Conservation (phyloP, 2,113 vertebrate species). For the Mus spicilegus region DNA sequence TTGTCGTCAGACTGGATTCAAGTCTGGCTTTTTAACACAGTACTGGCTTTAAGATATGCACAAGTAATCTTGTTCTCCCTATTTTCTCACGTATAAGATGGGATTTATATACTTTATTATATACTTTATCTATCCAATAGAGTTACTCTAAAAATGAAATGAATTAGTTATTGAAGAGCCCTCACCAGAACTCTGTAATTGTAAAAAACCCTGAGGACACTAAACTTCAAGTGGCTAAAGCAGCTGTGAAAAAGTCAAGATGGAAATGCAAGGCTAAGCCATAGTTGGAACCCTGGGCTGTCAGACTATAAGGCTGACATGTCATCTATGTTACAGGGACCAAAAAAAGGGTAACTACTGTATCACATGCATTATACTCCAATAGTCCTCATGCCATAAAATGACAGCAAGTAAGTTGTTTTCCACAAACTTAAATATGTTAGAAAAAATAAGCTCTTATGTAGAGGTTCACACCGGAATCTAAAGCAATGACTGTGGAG, state of each 20-base stretch:
- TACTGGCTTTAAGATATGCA: conserved; percentile 1
- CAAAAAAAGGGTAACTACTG: not conserved
- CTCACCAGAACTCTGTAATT: not conserved
- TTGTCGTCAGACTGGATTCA: not conserved
- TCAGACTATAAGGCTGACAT: not conserved
- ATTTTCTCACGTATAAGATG: conserved; percentile 39
- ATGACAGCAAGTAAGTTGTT: conserved; percentile 17
- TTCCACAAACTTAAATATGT: not conserved
- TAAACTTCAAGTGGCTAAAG: conserved; percentile 10
- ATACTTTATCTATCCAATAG: not conserved
- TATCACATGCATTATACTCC: not conserved
- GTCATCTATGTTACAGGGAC: not conserved
- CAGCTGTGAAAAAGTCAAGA: not conserved
- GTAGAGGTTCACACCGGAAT: not conserved
- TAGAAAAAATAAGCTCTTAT: conserved; percentile 29
- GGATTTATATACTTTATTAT: conserved; percentile 46
- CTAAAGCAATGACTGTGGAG: conserved; percentile 15
- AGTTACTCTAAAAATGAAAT: conserved; percentile 51
- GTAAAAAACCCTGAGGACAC: not conserved
- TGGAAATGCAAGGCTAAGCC: not conserved
- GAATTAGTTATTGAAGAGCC: not conserved
- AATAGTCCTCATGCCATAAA: not conserved
- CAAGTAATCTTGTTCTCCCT: conserved; percentile 33
- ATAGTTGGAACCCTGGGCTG: not conserved
- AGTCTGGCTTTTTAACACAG: conserved; percentile 1